Evolutionary conservation across 2,113 vertebrate genomes (phyloP).

Genomic region (Peucedramus taeniatus): DNA sequence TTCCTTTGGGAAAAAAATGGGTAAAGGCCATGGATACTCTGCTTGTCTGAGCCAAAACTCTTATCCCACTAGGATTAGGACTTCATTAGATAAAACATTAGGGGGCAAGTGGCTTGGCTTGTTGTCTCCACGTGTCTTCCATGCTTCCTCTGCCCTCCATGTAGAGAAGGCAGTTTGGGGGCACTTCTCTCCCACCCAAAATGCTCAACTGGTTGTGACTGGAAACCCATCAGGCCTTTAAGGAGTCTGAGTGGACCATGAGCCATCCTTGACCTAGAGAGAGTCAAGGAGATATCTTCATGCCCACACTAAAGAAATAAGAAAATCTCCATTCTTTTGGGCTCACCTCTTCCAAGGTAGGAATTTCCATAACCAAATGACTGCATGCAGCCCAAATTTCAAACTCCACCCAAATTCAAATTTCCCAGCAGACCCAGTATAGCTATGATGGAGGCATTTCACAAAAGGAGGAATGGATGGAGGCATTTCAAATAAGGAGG

Average conservation of each 20-base stretch:
- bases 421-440: neutral
- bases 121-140: neutral
- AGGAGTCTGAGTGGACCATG: neutral
- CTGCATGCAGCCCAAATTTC: neutral
- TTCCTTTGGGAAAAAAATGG: neutral
- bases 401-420: neutral
- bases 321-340: neutral
- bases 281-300: neutral
- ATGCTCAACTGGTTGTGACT: neutral
- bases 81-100: neutral
- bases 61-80: neutral
- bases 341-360: neutral
- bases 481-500: neutral
- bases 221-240: neutral
- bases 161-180: neutral
- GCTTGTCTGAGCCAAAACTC: neutral
- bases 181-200: neutral
- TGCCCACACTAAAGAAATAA: fast-evolving
- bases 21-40: neutral
- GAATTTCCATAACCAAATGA: neutral
- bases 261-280: neutral
- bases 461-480: neutral
- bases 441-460: neutral
- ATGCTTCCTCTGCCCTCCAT: neutral
- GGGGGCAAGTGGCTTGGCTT: neutral